Conservation (phyloP, 2,888 invertebrate genomes). For the Catonia carolina region DNA sequence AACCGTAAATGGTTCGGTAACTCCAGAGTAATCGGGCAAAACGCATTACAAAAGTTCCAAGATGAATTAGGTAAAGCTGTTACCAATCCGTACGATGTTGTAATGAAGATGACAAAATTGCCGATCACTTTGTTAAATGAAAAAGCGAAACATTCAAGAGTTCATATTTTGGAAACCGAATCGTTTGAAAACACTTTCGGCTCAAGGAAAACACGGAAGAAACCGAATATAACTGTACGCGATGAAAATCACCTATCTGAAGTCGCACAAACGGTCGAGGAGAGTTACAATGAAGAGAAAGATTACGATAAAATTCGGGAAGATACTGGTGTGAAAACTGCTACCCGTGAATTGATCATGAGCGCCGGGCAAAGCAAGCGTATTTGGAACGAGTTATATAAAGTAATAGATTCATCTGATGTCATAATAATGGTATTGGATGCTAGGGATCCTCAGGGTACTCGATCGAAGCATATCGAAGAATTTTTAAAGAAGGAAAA, state of each 20-base stretch:
- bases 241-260: conserved; percentile 74
- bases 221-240: conserved; percentile 68
- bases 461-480: conserved; percentile 86
- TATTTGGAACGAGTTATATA: conserved; percentile 98
- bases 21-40: conserved; percentile 92
- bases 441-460: conserved; percentile 95
- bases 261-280: conserved; percentile 60
- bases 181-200: conserved; percentile 93
- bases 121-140: conserved; percentile 93
- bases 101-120: conserved; percentile 92
- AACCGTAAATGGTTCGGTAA: conserved; percentile 99
- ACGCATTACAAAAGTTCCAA: conserved; percentile 81
- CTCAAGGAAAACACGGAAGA: conserved; percentile 84
- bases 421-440: conserved; percentile 93
- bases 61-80: conserved; percentile 90
- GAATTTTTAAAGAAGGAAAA: conserved; percentile 91
- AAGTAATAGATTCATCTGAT: conserved; percentile 98
- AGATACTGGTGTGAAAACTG: conserved; percentile 68
- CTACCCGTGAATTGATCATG: conserved; percentile 89
- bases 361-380: conserved; percentile 92
- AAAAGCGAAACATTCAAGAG: conserved; percentile 78
- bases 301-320: conserved; percentile 79
- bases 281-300: conserved; percentile 63
- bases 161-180: conserved; percentile 93
- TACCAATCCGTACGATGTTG: conserved; percentile 94